Base-by-base conservation (phyloP, 2,888 invertebrate species). In the Pycnomerus fuliginosus region DNA sequence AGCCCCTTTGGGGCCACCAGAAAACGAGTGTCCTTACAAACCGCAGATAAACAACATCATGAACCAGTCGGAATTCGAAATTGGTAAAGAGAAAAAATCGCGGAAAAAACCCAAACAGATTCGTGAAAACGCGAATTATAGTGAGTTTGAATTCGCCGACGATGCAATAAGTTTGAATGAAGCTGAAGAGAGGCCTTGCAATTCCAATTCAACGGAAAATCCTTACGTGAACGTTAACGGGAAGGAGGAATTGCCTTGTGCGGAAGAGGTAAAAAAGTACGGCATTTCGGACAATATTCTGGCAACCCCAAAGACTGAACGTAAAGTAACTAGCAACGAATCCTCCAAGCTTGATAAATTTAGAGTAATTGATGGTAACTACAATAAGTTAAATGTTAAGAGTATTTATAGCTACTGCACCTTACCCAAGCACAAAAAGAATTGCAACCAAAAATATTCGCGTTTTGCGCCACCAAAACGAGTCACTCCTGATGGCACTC, bases 401-500 rank as follows among this genome's bases (percentile, higher is more conserved):
- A 69, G 65, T 44, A 61, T 70, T 35, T 70, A 76, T 53, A 75
- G 76, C 30, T 79, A 76, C 67, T 76, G 75, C 62, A 79, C 79
- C 53, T 69, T 79, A 61, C 79, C 79, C 4, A 70, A 72, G 52
- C 64, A 60, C 48, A 64, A 64, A 43, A 68, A 67, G 44, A 61
- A 55, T 25, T 62, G 57, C 49, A 59, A 55, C 43, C 58, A 59
- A 17, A 57, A 58, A 22, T 48, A 43, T 24, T 56, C 55, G 51
- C 59, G 70, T 53, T 55, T 74, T 48, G 72, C 79, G 62, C 87
- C 88, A 53, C 88, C 88, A 44, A 85, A 83, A 68, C 79, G 87
- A 53, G 80, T 82, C 61, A 87, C 89, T 42, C 84, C 88, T 16
- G 90, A 90, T 74, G 90, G 90, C 60, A 90, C 90, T 49, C 83